Percentiles rank a stretch among this genome's conserved stretches.
phyloP scores from a whole-genome alignment of 2,113 vertebrate genomes.

The Bubo scandiacus region DNA sequence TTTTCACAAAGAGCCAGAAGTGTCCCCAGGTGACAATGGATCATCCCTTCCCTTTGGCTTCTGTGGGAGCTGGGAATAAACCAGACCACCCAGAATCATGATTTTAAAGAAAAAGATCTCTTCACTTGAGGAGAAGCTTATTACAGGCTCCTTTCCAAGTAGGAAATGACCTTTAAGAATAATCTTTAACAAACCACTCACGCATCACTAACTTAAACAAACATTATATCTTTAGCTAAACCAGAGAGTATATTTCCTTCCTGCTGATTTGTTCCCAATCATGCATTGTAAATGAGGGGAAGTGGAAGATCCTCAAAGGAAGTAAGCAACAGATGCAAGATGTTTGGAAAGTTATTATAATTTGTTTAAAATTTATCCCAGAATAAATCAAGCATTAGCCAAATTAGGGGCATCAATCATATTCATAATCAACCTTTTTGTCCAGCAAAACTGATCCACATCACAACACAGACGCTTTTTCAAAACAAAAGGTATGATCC shows the following conservation, averaged over 20 bases:
- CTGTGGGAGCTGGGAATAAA: not conserved
- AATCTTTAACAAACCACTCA: conserved; percentile 35
- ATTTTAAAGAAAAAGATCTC: conserved; percentile 1
- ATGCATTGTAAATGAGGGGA: not conserved
- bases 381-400: not conserved
- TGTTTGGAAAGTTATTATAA: not conserved
- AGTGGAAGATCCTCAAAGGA: conserved; percentile 10
- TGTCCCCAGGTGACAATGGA: not conserved
- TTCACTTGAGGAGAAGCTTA: not conserved
- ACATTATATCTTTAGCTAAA: conserved; percentile 12
- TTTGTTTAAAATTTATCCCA: not conserved
- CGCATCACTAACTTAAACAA: conserved; percentile 26
- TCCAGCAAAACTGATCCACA: not conserved
- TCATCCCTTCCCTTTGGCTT: not conserved
- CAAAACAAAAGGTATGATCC: not conserved
- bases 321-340: conserved; percentile 25
- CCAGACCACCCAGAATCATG: conserved; percentile 31
- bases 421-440: not conserved
- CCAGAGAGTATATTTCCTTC: not conserved
- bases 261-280: not conserved
- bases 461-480: not conserved
- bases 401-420: not conserved
- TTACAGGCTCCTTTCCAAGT: conserved; percentile 43
- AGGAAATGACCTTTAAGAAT: conserved; percentile 63
- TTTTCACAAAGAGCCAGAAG: not conserved